These are phyloP conservation scores for Amphiprion percula DNA, from an alignment of 2,113 vertebrate species.

Conservation along the genomic window DNA sequence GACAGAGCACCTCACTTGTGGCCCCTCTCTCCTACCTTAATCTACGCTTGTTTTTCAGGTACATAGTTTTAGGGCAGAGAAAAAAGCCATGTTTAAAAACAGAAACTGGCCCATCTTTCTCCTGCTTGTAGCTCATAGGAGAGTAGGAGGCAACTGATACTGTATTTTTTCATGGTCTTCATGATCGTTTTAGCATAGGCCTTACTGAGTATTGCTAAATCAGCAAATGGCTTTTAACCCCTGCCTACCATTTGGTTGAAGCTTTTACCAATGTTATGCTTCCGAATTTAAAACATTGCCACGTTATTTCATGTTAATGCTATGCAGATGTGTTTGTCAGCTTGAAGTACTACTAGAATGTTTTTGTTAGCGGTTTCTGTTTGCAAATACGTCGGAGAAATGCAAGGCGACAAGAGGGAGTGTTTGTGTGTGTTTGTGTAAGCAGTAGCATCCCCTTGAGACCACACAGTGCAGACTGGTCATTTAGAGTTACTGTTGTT, in stretches of 20 bases:
- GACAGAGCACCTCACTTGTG: constrained; percentile 58
- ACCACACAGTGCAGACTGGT: constrained; percentile 8
- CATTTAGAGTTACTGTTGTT: constrained; percentile 18
- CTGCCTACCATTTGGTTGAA: constrained; percentile 51
- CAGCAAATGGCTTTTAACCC: constrained; percentile 65
- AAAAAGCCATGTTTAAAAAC: constrained; percentile 24
- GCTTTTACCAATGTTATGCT: constrained; percentile 63
- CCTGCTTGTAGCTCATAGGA: constrained; percentile 70
- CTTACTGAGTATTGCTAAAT: constrained; percentile 65
- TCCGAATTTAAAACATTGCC: constrained; percentile 58
- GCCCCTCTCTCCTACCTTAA: constrained; percentile 57
- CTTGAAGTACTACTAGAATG: constrained; percentile 50
- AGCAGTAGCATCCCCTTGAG: constrained; percentile 41
- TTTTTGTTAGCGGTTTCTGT: constrained; percentile 42
- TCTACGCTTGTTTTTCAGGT: constrained; percentile 50
- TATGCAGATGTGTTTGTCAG: constrained; percentile 73
- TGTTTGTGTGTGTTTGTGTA: constrained; percentile 46
- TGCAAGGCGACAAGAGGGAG: constrained; percentile 36
- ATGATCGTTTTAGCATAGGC: constrained; percentile 65
- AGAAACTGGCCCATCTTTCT: constrained; percentile 39
- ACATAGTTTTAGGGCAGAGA: constrained; percentile 47
- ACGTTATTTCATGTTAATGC: constrained; percentile 73
- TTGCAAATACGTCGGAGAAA: constrained; percentile 39
- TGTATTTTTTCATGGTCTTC: constrained; percentile 80
- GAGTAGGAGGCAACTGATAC: constrained; percentile 61